A percentile compares a stretch with the other conserved stretches of the same genome.
Evolutionary conservation across 2,888 invertebrate genomes (phyloP).

Genomic region (Dorcus hopei): DNA sequence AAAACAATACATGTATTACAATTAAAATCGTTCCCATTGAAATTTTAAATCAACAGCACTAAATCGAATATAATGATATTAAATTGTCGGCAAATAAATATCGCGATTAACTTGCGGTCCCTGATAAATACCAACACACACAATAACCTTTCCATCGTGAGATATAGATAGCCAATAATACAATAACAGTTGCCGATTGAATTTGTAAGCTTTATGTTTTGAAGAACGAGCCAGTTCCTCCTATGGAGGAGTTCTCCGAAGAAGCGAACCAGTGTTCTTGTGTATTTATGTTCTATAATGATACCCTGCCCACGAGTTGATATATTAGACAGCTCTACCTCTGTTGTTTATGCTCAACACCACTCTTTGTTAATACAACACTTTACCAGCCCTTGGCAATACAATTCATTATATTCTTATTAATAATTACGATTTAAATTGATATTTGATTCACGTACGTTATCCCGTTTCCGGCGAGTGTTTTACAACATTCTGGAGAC

Average conservation of each 20-base stretch:
- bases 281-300: slow-evolving; percentile 48
- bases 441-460: slow-evolving; percentile 32
- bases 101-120: neutral
- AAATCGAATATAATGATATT: slow-evolving; percentile 1
- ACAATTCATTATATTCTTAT: slow-evolving; percentile 39
- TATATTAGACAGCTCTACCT: slow-evolving; percentile 45
- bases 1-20: too few species aligned
- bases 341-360: slow-evolving; percentile 41
- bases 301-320: slow-evolving; percentile 46
- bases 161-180: slow-evolving; percentile 3
- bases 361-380: slow-evolving; percentile 42
- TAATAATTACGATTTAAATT: slow-evolving; percentile 42
- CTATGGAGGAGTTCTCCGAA: slow-evolving; percentile 10
- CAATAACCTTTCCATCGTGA: slow-evolving; percentile 1
- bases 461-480: slow-evolving; percentile 7
- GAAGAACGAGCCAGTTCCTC: slow-evolving; percentile 7
- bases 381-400: slow-evolving; percentile 43
- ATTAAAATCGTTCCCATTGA: too few species aligned
- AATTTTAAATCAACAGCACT: neutral
- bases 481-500: neutral
- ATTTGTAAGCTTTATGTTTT: slow-evolving; percentile 3
- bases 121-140: neutral
- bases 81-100: neutral
- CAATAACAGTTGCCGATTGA: slow-evolving; percentile 3
- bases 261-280: slow-evolving; percentile 31